Evolutionary conservation across 2,113 vertebrate species (phyloP), one percentile per base, ranked within the genome.

Genomic region (Perccottus glenii): DNA sequence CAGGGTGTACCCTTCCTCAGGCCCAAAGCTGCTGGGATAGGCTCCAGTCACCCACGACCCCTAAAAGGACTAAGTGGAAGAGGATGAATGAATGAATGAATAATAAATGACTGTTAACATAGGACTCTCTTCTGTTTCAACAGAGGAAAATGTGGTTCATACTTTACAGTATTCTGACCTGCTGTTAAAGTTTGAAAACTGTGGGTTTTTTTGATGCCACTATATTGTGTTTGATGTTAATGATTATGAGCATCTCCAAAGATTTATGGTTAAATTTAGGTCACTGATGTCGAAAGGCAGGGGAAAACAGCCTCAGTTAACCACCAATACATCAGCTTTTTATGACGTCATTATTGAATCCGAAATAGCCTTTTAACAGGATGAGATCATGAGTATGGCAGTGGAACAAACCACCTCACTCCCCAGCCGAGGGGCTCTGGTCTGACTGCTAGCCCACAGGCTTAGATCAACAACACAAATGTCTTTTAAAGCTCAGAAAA

Each of bases 371-470:
- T 64, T 74, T 74, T 61, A 79, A 77, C 59, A 15, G 79, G 71
- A 78, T 90, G 89, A 90, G 82, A 79, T 90, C 85, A 89, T 88
- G 73, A 73, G 57, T 5, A 0, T 46, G 67, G 80, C 73, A 85
- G 68, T 87, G 85, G 89, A 90, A 88, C 81, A 90, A 87, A 90
- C 74, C 80, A 60, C 79, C 76, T 90, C 83, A 86, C 64, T 42
- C 40, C 60, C 67, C 73, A 58, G 52, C 7, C 77, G 61, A 72
- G n/a, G 4, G 27, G 43, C 70, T 43, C 7, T 75, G 56, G 51
- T 52, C 6, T 61, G 33, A 65, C 62, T 16, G 55, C 43, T 9
- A 5, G 12, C 32, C 6, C 50, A 5, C 55, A 15, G 35, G 11
- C 8, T 11, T 6, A 40, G 35, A 33, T 15, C 45, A 53, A 15